Conservation (phyloP, 1,140 invertebrate species). For the Akabosia matsudoensis region DNA sequence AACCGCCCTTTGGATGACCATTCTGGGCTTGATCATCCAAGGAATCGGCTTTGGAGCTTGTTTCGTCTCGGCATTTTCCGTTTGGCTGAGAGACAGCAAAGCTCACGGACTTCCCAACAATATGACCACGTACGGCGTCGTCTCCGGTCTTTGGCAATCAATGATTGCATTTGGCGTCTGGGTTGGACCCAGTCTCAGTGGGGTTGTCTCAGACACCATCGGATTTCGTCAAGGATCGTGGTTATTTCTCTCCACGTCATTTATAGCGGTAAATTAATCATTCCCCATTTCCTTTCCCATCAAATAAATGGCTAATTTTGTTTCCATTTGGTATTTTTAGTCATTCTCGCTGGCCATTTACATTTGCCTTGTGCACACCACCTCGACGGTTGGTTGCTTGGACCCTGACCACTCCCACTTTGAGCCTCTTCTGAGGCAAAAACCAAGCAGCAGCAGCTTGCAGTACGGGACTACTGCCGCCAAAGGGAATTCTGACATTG, state of each 20-base stretch:
- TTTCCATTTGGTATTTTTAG: too few relatives aligned
- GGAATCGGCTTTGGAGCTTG: conserved; percentile 31
- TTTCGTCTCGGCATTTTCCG: conserved; percentile 30
- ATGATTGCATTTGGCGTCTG: conserved; percentile 24
- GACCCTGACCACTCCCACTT: too few relatives aligned
- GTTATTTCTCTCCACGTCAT: conserved; percentile 29
- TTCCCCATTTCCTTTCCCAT: too few relatives aligned
- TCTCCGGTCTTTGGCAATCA: conserved; percentile 38
- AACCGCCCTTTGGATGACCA: conserved; percentile 48
- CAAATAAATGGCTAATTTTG: too few relatives aligned
- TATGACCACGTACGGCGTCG: conserved; percentile 47
- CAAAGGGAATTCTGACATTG: too few relatives aligned
- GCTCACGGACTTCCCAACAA: conserved; percentile 46
- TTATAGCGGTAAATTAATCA: too few relatives aligned
- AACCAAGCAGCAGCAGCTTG: too few relatives aligned
- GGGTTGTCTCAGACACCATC: conserved; percentile 32
- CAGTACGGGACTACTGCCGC: too few relatives aligned
- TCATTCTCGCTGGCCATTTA: too few relatives aligned
- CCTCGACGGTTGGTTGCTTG: too few relatives aligned
- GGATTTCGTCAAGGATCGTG: conserved; percentile 45
- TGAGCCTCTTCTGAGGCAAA: too few relatives aligned
- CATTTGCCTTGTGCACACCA: too few relatives aligned
- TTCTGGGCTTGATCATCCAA: conserved; percentile 34
- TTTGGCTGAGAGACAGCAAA: conserved; percentile 27
- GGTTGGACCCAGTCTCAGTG: conserved; percentile 27